Evolutionary conservation across 2,797 vertebrate genomes (phyloP), one percentile per base, ranked within the genome.

Genomic region (Crenichthys baileyi): DNA sequence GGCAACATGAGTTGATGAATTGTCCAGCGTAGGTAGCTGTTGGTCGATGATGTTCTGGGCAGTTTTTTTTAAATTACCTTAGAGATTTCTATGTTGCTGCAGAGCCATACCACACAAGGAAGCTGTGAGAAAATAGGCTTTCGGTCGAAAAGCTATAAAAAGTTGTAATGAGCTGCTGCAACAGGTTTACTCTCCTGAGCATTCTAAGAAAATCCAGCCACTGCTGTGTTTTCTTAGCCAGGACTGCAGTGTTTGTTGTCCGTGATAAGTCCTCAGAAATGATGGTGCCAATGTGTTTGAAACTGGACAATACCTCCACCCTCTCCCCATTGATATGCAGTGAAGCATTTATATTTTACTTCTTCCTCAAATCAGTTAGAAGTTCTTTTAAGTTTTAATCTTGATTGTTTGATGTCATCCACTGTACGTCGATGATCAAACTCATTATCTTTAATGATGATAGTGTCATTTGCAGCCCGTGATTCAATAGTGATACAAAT

Each of bases 1-100:
- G 67, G 67, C 67, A n/a, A 16, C 41, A 29, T 70, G 24, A 26
- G 67, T 46, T 70, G 67, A 70, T 70, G 41, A 70, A 70, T 70
- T 70, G 67, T 70, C 67, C 2, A 46, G n/a, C 46, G 67, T 46
- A 44, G 67, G 24, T 24, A 70, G 67, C 77, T 41, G 55, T 56
- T 29, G 24, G 24, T 36, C 41, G n/a, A 46, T 46, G 39, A 70
- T 70, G 12, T n/a, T 70, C 24, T n/a, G 46, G 67, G 41, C 39
- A 70, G 67, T 70, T 46, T 26, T 46, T 46, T 70, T 46, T 46
- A n/a, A 46, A 29, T 70, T 24, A 7, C 67, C 26, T 5, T 7
- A 70, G 67, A 44, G 7, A 46, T 46, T 70, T 70, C 2, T 44
- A 4, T 70, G n/a, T 70, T 46, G 41, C 41, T 70, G 41, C 41